A percentile compares a stretch with the other conserved stretches of the same genome.
Evolutionary conservation across 2,797 vertebrate genomes (phyloP).

Genomic region (Gallirallus australis): DNA sequence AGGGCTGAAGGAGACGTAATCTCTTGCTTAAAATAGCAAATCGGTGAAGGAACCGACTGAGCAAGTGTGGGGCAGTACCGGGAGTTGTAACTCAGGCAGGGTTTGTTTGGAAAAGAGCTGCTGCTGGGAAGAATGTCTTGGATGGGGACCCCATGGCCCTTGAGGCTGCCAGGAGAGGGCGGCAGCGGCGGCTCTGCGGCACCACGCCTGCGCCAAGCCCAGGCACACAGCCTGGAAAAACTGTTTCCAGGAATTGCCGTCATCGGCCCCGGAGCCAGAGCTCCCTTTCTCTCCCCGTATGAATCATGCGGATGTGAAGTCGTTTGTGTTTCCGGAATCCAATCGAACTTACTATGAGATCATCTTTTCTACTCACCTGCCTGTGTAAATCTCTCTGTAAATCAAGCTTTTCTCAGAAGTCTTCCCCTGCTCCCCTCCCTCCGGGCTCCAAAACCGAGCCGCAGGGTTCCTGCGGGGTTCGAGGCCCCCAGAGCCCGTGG

Average conservation of each 20-base stretch:
- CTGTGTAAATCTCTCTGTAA: not conserved
- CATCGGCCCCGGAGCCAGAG: not conserved
- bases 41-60: not conserved
- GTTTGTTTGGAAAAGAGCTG: not conserved
- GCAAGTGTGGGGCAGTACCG: not conserved
- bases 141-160: not conserved
- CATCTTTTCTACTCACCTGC: not conserved
- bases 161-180: constrained; percentile 55
- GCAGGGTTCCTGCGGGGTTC: not conserved
- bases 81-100: not conserved
- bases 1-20: not conserved
- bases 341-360: not conserved
- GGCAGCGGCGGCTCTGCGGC: not conserved
- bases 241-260: constrained; percentile 16
- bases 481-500: not conserved
- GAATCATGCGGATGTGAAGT: not conserved
- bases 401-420: not conserved
- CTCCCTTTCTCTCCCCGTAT: not conserved
- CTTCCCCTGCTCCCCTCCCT: not conserved
- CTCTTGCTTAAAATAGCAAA: constrained; percentile 30
- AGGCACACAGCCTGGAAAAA: not conserved
- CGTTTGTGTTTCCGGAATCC: not conserved
- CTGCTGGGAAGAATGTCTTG: constrained; percentile 21
- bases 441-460: rapidly evolving
- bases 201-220: not conserved